A percentile compares a stretch with the other conserved stretches of the same genome.
These are phyloP conservation scores for Platichthys flesus DNA, from an alignment of 2,113 vertebrate genomes.

Conservation along the genomic window DNA sequence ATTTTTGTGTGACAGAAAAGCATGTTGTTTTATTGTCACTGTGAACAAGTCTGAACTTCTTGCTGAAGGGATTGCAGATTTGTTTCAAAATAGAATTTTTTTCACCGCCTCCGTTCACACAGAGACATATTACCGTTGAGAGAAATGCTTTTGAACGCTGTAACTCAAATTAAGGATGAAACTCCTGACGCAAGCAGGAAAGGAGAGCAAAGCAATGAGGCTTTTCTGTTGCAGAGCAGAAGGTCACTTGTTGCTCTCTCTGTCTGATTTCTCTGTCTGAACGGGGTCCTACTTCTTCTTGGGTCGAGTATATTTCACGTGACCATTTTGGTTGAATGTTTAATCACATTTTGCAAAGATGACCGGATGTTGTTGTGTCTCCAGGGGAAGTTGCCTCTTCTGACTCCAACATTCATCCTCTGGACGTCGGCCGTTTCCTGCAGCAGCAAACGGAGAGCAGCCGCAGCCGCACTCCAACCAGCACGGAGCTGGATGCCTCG, in stretches of 20 bases:
- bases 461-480: constrained; percentile 90
- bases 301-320: background rate
- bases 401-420: constrained; percentile 87
- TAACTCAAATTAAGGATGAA: background rate
- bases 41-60: constrained; percentile 39
- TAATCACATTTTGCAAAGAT: constrained; percentile 1
- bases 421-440: constrained; percentile 88
- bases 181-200: background rate
- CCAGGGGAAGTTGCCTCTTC: constrained; percentile 85
- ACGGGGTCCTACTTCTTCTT: constrained; percentile 17
- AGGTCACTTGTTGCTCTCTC: background rate
- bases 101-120: constrained; percentile 19
- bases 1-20: constrained; percentile 45
- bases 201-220: background rate
- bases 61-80: constrained; percentile 53
- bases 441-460: constrained; percentile 89
- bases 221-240: background rate
- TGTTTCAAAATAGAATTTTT: constrained; percentile 19
- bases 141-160: background rate
- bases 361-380: constrained; percentile 27
- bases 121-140: background rate
- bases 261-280: constrained; percentile 47
- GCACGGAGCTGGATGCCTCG: constrained; percentile 89
- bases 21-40: constrained; percentile 52
- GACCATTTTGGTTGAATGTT: background rate